Conservation (phyloP, 2,888 invertebrate species). For the Kryphioiulus occultus region DNA sequence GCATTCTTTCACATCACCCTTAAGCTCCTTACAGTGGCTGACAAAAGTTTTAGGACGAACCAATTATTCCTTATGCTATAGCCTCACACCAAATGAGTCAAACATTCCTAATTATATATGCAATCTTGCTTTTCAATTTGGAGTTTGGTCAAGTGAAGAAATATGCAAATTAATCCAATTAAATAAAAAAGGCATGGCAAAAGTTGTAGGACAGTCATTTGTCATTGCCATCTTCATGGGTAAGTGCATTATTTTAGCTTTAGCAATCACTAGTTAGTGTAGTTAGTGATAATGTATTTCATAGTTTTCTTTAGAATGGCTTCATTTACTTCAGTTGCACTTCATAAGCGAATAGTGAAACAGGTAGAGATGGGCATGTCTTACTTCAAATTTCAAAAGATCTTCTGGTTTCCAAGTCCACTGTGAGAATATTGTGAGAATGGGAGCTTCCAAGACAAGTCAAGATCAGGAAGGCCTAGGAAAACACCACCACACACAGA, state of each 20-base stretch:
- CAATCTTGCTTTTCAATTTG: no score
- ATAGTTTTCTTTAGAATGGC: not conserved
- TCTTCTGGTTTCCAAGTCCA: constrained; percentile 1
- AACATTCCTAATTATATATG: no score
- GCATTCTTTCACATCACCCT: no score
- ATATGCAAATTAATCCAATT: not conserved
- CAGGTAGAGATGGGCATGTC: constrained; percentile 23
- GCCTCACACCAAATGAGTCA: no score
- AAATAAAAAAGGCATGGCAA: not conserved
- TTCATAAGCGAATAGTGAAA: not conserved
- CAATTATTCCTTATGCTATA: no score
- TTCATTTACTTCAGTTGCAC: not conserved
- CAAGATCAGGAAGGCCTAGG: not conserved
- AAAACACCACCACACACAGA: not conserved
- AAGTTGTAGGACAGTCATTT: not conserved
- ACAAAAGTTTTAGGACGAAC: no score
- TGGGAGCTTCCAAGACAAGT: constrained; percentile 12
- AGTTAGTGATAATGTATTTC: not conserved
- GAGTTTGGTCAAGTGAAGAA: no score
- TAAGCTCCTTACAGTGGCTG: no score
- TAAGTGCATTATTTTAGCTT: not conserved
- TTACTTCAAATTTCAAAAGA: not conserved
- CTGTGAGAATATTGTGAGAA: not conserved
- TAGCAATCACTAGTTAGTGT: not conserved
- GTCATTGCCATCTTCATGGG: not conserved